phyloP scores from a whole-genome alignment of 2,797 vertebrate species.

The Sebastes matsubarae region DNA sequence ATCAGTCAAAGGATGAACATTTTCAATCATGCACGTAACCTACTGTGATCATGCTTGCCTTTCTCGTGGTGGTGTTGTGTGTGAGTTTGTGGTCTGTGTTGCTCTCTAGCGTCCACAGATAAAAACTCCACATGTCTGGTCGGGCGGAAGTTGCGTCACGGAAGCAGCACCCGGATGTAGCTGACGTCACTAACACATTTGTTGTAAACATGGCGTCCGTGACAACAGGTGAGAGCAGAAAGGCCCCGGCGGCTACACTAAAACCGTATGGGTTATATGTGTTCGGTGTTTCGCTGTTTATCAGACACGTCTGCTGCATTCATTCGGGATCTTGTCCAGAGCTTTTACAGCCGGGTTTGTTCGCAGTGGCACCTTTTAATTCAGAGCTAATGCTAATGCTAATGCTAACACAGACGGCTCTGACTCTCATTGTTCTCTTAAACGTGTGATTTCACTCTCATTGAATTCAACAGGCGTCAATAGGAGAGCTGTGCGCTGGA shows the following conservation, averaged over 20 bases:
- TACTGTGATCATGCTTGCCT: not conserved
- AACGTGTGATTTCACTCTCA: not conserved
- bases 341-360: rapidly evolving
- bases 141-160: slow-evolving; percentile 67
- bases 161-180: slow-evolving; percentile 27
- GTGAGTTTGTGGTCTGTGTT: slow-evolving; percentile 14
- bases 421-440: not conserved
- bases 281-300: rapidly evolving
- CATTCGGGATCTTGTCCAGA: rapidly evolving
- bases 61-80: rapidly evolving
- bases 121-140: not conserved
- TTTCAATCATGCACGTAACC: not conserved
- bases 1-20: not conserved
- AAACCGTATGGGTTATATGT: too few relatives aligned
- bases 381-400: slow-evolving; percentile 24
- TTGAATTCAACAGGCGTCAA: rapidly evolving
- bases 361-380: not conserved
- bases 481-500: rapidly evolving
- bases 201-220: slow-evolving; percentile 84
- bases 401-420: slow-evolving; percentile 20
- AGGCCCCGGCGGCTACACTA: slow-evolving; percentile 33
- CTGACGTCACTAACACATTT: slow-evolving; percentile 47
- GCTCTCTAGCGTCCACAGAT: slow-evolving; percentile 56
- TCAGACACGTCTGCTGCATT: rapidly evolving
- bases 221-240: slow-evolving; percentile 82